phyloP scores from a whole-genome alignment of 2,888 invertebrate species.

The Tyria jacobaeae region DNA sequence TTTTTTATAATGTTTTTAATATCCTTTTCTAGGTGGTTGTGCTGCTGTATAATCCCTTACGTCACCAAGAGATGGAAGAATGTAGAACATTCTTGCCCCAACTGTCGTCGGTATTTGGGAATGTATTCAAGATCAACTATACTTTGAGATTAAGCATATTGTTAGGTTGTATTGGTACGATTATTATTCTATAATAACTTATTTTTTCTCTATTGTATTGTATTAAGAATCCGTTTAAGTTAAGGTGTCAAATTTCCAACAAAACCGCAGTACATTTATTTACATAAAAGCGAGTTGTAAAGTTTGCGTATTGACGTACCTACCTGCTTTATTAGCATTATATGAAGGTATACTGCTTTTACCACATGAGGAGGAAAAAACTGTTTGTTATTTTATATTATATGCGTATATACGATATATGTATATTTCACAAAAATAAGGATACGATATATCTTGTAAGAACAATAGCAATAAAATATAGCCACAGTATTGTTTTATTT shows the following conservation, averaged over 20 bases:
- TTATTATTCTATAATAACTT: not conserved
- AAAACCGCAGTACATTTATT: too few species aligned
- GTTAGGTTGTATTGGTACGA: not conserved
- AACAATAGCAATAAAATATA: not conserved
- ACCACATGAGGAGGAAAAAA: not conserved
- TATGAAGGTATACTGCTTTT: too few species aligned
- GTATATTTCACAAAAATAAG: too few species aligned
- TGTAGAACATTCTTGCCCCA: conserved; percentile 79
- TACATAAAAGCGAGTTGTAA: too few species aligned
- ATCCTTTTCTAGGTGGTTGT: conserved; percentile 73
- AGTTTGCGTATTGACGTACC: too few species aligned
- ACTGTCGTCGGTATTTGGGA: conserved; percentile 72
- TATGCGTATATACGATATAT: too few species aligned
- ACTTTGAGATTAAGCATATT: conserved; percentile 26
- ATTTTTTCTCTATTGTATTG: not conserved
- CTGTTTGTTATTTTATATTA: not conserved
- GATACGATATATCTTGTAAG: not conserved
- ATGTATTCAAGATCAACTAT: conserved; percentile 65
- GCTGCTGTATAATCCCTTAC: conserved; percentile 79
- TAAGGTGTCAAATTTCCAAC: not conserved
- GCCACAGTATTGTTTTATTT: not conserved
- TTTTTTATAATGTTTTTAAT: not conserved
- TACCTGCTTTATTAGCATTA: too few species aligned
- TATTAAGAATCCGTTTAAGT: not conserved
- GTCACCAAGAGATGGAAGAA: conserved; percentile 76